Evolutionary conservation across 2,113 vertebrate genomes (phyloP), one percentile per base, ranked within the genome.

Genomic region (Ciconia maguari): DNA sequence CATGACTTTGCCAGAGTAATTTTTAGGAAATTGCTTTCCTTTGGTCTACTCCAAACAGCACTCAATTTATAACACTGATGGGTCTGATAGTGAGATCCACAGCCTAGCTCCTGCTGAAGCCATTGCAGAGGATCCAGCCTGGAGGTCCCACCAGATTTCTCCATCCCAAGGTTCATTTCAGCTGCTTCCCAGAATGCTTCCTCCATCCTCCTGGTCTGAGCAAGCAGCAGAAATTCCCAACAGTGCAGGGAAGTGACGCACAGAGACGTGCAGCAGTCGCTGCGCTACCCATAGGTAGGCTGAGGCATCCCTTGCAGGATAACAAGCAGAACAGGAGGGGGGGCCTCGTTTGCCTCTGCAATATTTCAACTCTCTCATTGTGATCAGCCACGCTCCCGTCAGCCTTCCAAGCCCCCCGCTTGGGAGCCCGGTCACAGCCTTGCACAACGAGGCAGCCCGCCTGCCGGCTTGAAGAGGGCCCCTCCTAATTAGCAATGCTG

Each of bases 191-290:
- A 41, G 12, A 5, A 17, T 36, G 54, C 41, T 64, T 75, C 38
- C 15, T 38, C 16, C 36, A 25, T 24, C 18, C 36, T 48, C 55
- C 69, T 22, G 13, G 25, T 20, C 74, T 13, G 26, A 78, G 46
- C 51, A 66, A 26, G 60, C 11, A 20, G 7, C 48, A 83, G 71
- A 29, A 89, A 51, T 36, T 75, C 55, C 72, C 52, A 34, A 1
- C 30, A 54, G n/a, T 13, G 54, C 41, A 48, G 27, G 16, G 13
- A 58, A 51, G 25, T 2, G 24, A 17, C 1, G 1, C 52, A 10
- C 0, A 1, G 52, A 36, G 48, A 36, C 0, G 1, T 27, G 51
- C 52, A 57, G 69, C 21, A 5, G 7, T 20, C 0, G 0, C 15
- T 49, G 25, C 3, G 0, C 25, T 69, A 30, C 15, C 26, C 49